Evolutionary conservation across 2,113 vertebrate species (phyloP), one percentile per base, ranked within the genome.

Genomic region (Gambusia holbrooki): DNA sequence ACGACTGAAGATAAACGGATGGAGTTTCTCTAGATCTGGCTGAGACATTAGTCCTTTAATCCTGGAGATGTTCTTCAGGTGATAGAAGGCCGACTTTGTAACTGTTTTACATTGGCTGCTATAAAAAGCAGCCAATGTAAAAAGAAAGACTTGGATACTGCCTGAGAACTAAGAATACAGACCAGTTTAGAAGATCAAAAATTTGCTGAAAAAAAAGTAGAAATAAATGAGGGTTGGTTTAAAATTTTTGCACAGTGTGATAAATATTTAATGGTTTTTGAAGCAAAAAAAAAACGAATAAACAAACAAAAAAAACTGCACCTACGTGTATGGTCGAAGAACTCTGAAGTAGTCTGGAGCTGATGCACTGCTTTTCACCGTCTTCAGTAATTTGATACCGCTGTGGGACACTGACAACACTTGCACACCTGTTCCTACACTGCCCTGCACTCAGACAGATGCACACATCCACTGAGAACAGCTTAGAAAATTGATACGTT

Each of bases 401-500:
- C 73, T 54, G 78, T 99, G 97, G 58, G 96, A 98, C 74, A 98
- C 96, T 0, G 96, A 96, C 73, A 99, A 87, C 87, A 98, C 94
- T 94, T 99, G 97, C 70, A 99, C 97, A 0, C 97, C 97, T 0
- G 96, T 98, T 79, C 98, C 98, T 37, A 97, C 98, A 0, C 97
- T 98, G 62, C 98, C 98, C 98, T 99, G 89, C 66, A 82, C 62
- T 54, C 74, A 85, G 62, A 73, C 67, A 76, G 28, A 69, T n/a
- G 69, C 62, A 77, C 66, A 75, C 27, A 75, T 42, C 68, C 45
- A 80, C 66, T 85, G 14, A 76, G 1, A 66, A 10, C 69, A 11
- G 54, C 2, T 74, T 61, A 73, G 66, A 58, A 76, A 74, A 73
- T 42, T 3, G 66, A 70, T 51, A 63, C 29, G 32, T 66, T 42